phyloP scores from a whole-genome alignment of 2,113 vertebrate species.

The Osmerus mordax region DNA sequence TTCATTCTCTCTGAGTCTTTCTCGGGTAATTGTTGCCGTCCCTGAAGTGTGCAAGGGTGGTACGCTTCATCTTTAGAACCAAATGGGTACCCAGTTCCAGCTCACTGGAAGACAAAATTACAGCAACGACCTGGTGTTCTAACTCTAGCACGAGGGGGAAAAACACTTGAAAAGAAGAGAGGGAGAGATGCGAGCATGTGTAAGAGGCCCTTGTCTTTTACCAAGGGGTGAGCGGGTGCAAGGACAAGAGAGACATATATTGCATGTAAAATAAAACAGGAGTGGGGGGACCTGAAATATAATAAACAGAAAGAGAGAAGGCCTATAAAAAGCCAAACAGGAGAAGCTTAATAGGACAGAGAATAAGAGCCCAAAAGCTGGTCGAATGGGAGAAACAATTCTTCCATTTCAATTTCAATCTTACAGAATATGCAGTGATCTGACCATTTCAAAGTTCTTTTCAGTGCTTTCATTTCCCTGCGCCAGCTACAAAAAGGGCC shows the following conservation, averaged over 20 bases:
- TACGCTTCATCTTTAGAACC: slow-evolving; percentile 26
- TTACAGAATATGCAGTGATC: too few species aligned
- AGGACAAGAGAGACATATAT: too few species aligned
- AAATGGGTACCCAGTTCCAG: slow-evolving; percentile 22
- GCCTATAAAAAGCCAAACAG: background rate
- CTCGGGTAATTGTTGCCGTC: slow-evolving; percentile 9
- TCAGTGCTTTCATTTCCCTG: too few species aligned
- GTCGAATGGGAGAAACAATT: background rate
- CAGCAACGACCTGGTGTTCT: background rate
- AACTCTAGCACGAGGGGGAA: background rate
- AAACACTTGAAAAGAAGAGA: background rate
- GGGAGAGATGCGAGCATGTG: background rate
- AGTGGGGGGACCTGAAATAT: background rate
- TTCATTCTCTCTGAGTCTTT: slow-evolving; percentile 17
- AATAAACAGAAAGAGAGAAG: background rate
- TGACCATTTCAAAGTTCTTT: too few species aligned
- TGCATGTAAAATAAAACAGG: too few species aligned
- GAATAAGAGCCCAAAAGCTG: background rate
- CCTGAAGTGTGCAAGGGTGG: slow-evolving; percentile 1
- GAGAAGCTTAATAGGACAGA: too few species aligned
- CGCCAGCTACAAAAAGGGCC: background rate
- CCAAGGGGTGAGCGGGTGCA: background rate
- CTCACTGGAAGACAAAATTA: slow-evolving; percentile 36
- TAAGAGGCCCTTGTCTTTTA: too few species aligned
- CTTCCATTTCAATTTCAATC: too few species aligned